Percentiles rank a stretch among this genome's conserved stretches.
phyloP scores from a whole-genome alignment of 2,888 invertebrate genomes.

The Polymixis lichenea region DNA sequence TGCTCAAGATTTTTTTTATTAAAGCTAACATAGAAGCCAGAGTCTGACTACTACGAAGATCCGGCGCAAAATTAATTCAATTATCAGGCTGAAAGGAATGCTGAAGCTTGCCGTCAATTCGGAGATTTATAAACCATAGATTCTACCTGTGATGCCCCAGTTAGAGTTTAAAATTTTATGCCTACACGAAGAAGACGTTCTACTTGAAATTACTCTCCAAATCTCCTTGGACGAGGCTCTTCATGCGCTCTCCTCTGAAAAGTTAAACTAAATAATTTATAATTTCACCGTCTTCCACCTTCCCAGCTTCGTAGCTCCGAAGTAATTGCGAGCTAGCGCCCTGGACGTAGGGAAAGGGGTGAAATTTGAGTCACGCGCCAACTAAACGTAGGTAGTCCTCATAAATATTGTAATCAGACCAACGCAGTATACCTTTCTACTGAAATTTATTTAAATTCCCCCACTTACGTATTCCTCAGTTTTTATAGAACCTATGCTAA shows the following conservation, averaged over 20 bases:
- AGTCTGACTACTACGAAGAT: not conserved
- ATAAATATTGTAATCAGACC: slow-evolving; percentile 84
- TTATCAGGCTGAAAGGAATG: not conserved
- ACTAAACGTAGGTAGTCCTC: slow-evolving; percentile 73
- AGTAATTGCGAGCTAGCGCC: slow-evolving; percentile 74
- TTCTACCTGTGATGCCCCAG: not conserved
- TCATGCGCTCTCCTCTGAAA: slow-evolving; percentile 6
- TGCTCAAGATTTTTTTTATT: not conserved
- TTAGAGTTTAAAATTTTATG: not conserved
- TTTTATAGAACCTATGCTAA: slow-evolving; percentile 66
- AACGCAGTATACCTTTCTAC: slow-evolving; percentile 64
- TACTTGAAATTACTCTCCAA: slow-evolving; percentile 12
- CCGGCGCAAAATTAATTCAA: not conserved
- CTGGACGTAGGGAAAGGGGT: slow-evolving; percentile 75
- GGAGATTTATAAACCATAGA: not conserved
- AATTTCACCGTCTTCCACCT: slow-evolving; percentile 25
- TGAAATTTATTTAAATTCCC: slow-evolving; percentile 81
- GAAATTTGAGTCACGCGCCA: slow-evolving; percentile 80
- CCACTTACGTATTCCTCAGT: slow-evolving; percentile 71
- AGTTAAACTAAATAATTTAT: slow-evolving; percentile 34
- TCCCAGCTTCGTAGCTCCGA: slow-evolving; percentile 63
- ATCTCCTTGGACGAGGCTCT: slow-evolving; percentile 6
- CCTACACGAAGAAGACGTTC: not conserved
- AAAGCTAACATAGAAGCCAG: not conserved
- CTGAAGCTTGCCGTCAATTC: not conserved